A percentile compares a stretch with the other conserved stretches of the same genome.
These are phyloP conservation scores for Polydesmus complanatus DNA, from an alignment of 2,888 invertebrate species.

Conservation along the genomic window DNA sequence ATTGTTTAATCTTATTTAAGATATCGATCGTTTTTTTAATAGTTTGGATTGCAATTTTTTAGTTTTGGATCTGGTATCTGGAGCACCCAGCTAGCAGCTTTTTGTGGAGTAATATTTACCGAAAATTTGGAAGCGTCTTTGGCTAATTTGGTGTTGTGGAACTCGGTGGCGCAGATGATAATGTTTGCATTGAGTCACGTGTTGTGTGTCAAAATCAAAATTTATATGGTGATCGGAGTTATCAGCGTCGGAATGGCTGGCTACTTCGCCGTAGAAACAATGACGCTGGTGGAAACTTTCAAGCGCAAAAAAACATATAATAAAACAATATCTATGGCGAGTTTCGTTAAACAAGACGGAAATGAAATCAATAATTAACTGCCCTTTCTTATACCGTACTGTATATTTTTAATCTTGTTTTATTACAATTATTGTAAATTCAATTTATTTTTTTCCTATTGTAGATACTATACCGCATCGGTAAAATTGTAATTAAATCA, in stretches of 20 bases:
- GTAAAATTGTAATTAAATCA: no score
- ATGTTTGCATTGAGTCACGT: constrained; percentile 79
- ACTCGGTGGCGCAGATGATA: constrained; percentile 73
- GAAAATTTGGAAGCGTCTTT: constrained; percentile 84
- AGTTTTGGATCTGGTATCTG: neutral
- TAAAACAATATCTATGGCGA: neutral
- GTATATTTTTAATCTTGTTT: no score
- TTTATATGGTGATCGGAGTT: constrained; percentile 64
- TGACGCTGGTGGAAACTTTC: neutral
- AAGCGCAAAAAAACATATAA: neutral
- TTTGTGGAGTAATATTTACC: constrained; percentile 72
- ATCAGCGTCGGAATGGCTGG: constrained; percentile 58
- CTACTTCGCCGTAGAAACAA: constrained; percentile 35
- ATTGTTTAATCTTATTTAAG: no score
- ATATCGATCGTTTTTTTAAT: no score
- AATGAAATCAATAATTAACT: neutral
- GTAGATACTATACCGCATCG: no score
- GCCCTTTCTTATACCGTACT: no score
- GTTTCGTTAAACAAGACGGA: neutral
- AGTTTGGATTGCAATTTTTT: no score
- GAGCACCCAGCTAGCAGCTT: constrained; percentile 39
- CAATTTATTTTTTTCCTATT: no score
- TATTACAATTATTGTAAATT: no score
- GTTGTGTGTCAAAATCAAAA: constrained; percentile 69
- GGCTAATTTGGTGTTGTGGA: constrained; percentile 81